A percentile compares a stretch with the other conserved stretches of the same genome.
Conservation (phyloP, 35 echinoderm and acorn worm species). For the Apostichopus japonicus region DNA sequence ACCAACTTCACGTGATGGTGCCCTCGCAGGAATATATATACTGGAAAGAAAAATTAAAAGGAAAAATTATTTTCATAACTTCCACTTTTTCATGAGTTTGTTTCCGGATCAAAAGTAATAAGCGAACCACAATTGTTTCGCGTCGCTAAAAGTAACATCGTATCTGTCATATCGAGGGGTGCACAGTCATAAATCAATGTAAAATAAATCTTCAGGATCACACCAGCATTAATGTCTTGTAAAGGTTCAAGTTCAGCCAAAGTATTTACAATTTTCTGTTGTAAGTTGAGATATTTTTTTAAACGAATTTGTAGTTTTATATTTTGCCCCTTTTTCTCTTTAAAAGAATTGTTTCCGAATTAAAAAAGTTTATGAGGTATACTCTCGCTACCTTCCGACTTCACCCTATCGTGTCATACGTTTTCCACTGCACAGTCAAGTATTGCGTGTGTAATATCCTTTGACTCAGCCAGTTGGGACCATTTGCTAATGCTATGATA, state of each 20-base stretch:
- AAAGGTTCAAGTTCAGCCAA: constrained; percentile 25
- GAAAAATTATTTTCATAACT: constrained; percentile 19
- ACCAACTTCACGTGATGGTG: neutral
- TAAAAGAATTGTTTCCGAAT: too few species aligned
- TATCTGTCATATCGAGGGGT: constrained; percentile 16
- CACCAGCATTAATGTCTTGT: constrained; percentile 34
- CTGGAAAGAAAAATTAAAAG: neutral
- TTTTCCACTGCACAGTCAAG: too few species aligned
- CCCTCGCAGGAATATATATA: neutral
- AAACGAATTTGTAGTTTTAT: too few species aligned
- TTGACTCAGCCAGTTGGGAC: too few species aligned
- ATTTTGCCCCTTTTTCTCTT: too few species aligned
- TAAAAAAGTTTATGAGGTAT: too few species aligned
- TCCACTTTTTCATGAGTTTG: constrained; percentile 20
- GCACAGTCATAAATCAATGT: constrained; percentile 13
- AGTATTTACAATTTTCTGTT: constrained; percentile 2
- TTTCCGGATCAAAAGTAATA: constrained; percentile 13
- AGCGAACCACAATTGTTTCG: constrained; percentile 20
- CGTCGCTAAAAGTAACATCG: neutral
- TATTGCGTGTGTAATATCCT: too few species aligned
- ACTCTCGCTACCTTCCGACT: too few species aligned
- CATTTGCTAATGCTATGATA: too few species aligned
- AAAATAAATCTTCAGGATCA: constrained; percentile 2
- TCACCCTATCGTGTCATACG: too few species aligned
- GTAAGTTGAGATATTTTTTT: neutral